Conservation (phyloP, 2,797 vertebrate genomes). For the Tapirus indicus region DNA sequence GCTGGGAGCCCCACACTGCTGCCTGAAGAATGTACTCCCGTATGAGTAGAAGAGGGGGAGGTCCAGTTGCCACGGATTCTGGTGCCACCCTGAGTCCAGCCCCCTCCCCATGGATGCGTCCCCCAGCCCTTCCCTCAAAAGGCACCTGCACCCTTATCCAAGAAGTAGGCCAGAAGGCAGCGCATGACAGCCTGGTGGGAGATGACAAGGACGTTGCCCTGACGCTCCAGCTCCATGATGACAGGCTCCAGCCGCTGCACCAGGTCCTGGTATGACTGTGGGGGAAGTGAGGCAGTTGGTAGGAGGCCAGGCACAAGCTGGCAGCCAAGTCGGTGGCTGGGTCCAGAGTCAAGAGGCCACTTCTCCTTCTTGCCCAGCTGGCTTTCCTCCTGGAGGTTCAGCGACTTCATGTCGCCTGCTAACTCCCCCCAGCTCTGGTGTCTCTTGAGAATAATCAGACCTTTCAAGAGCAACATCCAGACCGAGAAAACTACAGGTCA, state of each 20-base stretch:
- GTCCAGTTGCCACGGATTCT: background rate
- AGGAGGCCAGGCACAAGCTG: background rate
- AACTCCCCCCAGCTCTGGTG: background rate
- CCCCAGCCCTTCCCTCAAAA: background rate
- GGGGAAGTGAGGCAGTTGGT: conserved; percentile 50
- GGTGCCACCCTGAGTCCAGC: background rate
- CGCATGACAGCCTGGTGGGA: conserved; percentile 99
- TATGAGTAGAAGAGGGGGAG: background rate
- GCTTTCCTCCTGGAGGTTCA: conserved; percentile 46
- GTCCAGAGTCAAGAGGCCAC: background rate
- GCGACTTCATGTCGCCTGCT: background rate
- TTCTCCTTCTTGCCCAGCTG: conserved; percentile 1
- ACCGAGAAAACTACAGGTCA: background rate
- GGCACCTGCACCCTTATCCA: conserved; percentile 97
- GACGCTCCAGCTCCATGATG: conserved; percentile 98
- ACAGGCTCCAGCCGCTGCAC: conserved; percentile 98
- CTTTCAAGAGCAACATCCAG: conserved; percentile 28
- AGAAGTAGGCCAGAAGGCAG: conserved; percentile 97
- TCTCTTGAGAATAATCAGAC: conserved; percentile 12
- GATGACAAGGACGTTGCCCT: conserved; percentile 96
- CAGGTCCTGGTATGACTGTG: conserved; percentile 97
- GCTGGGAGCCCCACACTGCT: conserved; percentile 26
- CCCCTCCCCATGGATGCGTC: background rate
- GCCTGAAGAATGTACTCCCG: conserved; percentile 58
- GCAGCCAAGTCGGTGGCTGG: background rate